Evolutionary conservation across 2,797 vertebrate species (phyloP).

Genomic region (Botia kubotai): DNA sequence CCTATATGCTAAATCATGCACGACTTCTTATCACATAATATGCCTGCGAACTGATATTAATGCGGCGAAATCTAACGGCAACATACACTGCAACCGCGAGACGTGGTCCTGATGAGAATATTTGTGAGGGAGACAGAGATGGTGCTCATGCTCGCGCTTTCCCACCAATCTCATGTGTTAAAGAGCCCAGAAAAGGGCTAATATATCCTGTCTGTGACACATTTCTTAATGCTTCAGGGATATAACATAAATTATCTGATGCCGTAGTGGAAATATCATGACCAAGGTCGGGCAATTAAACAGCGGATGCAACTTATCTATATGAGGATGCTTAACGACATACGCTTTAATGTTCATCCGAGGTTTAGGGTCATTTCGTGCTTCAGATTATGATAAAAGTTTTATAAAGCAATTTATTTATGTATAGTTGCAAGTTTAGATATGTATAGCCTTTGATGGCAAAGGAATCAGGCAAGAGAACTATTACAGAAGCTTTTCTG

Average conservation of each 20-base stretch:
- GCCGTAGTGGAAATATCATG: not conserved
- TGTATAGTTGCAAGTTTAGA: not conserved
- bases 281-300: conserved; percentile 48
- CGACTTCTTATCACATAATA: not conserved
- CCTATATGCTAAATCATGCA: not conserved
- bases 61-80: not conserved
- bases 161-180: conserved; percentile 1
- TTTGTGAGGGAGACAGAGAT: conserved; percentile 52
- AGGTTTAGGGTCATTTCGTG: not conserved
- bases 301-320: conserved; percentile 2
- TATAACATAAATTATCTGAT: not conserved
- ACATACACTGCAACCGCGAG: conserved; percentile 16
- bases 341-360: not conserved
- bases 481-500: not conserved
- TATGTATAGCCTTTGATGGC: not conserved
- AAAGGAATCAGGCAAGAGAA: not conserved
- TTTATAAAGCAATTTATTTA: not conserved
- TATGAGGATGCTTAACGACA: not conserved
- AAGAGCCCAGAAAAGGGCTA: not conserved
- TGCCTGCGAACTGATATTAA: not conserved
- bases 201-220: not conserved
- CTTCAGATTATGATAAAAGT: not conserved
- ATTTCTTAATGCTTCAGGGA: not conserved
- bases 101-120: conserved; percentile 60
- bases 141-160: conserved; percentile 5